phyloP scores from a whole-genome alignment of 1,140 invertebrate genomes.

The Magallana ariakensis region DNA sequence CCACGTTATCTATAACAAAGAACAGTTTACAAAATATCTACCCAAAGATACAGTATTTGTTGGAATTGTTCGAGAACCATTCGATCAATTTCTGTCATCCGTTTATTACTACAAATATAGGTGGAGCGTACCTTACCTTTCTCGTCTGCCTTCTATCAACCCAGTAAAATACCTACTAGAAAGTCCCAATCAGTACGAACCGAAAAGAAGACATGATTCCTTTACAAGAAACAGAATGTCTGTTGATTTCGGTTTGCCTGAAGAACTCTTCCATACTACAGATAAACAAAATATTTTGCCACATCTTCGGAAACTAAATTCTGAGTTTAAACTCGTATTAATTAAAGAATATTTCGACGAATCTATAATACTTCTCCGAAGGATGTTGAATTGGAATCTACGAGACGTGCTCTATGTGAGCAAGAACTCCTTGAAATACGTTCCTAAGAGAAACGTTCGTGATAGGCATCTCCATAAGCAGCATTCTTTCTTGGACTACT shows the following conservation, averaged over 20 bases:
- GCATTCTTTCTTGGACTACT: slow-evolving; percentile 57
- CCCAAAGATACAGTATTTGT: slow-evolving; percentile 62
- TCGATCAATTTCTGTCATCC: slow-evolving; percentile 58
- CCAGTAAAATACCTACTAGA: slow-evolving; percentile 46
- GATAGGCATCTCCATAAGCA: slow-evolving; percentile 40
- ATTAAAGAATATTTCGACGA: slow-evolving; percentile 81
- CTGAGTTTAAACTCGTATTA: slow-evolving; percentile 81
- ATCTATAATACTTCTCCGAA: slow-evolving; percentile 80
- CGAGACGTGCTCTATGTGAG: slow-evolving; percentile 76
- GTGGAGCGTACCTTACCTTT: slow-evolving; percentile 40
- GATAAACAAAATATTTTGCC: slow-evolving; percentile 35
- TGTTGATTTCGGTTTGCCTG: slow-evolving; percentile 62
- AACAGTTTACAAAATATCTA: slow-evolving; percentile 52
- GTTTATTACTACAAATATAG: slow-evolving; percentile 61
- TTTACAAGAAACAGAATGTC: slow-evolving; percentile 66
- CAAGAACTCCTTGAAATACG: slow-evolving; percentile 47
- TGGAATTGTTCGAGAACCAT: slow-evolving; percentile 64
- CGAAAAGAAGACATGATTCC: slow-evolving; percentile 48
- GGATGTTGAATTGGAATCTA: slow-evolving; percentile 80
- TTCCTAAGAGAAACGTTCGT: not conserved
- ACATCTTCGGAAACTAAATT: slow-evolving; percentile 49
- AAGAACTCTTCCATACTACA: slow-evolving; percentile 38
- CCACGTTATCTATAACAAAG: slow-evolving; percentile 62
- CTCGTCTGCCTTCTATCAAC: not conserved
- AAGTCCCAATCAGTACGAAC: slow-evolving; percentile 53